Base-by-base conservation (phyloP, 2,113 vertebrate genomes). In the Pimephales promelas region DNA sequence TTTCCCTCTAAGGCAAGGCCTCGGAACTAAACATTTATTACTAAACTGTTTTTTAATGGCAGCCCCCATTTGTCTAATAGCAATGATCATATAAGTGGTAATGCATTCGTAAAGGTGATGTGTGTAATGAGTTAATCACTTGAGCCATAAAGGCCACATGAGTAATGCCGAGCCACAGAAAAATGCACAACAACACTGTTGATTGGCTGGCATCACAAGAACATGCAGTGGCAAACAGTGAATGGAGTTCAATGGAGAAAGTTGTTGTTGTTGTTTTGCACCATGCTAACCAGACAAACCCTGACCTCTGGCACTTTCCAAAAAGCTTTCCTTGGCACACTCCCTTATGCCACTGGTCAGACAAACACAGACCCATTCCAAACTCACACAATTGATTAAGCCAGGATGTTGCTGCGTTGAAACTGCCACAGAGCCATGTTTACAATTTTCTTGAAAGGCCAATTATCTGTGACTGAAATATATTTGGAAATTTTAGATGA, bases 91-190 rank as follows among this genome's bases (percentile, higher is more conserved):
- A 22, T 22, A 22, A 18, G 28, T 64, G 14, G 16, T 9, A 34
- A 64, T 64, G 14, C 16, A 3, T 18, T 34, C 16, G 31, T 31
- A 7, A 64, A 64, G 28, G 14, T 34, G 4, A 4, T 70, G 34
- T 40, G 66, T 70, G 31, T 68, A 70, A 40, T 70, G 66, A 66
- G 61, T 64, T 31, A 20, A 64, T 31, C 31, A 64, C 61, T 16
- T 18, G 28, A 34, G 28, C 28, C 28, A 66, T 66, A 20, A 66
- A 34, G 28, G 28, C 28, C 62, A 20, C 31, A 18, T 20, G 28
- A 66, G 26, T 18, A 64, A 31, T 9, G 52, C 22, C 18, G 7
- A 54, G 52, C 52, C 18, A 54, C 5, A 52, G 49, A 54, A 54
- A 54, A 54, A 22, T 22, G 20, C 6, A 8, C 18, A 54, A 54